Evolutionary conservation across 1,140 invertebrate genomes (phyloP).

Genomic region (Alviniconcha marisindica): DNA sequence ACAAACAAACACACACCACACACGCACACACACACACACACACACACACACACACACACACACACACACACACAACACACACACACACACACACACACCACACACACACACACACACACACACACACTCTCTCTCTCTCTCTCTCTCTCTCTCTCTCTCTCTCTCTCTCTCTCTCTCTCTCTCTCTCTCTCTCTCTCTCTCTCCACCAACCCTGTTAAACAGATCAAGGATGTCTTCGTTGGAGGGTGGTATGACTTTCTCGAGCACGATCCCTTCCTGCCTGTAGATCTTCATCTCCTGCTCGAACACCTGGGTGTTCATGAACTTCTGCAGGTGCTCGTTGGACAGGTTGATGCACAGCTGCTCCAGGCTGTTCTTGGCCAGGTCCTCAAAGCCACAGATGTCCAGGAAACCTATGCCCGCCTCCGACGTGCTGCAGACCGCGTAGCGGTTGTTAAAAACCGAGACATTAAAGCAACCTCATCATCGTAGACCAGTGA

Average conservation of each 20-base stretch:
- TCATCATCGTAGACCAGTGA: background rate
- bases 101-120: too few relatives aligned
- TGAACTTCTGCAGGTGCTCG: slow-evolving; percentile 71
- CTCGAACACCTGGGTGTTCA: slow-evolving; percentile 64
- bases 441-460: background rate
- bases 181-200: too few relatives aligned
- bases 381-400: slow-evolving; percentile 74
- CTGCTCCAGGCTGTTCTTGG: slow-evolving; percentile 79
- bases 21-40: too few relatives aligned
- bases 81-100: too few relatives aligned
- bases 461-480: background rate
- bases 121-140: too few relatives aligned
- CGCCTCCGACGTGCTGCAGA: background rate
- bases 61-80: too few relatives aligned
- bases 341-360: slow-evolving; percentile 73
- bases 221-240: slow-evolving; percentile 88
- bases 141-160: too few relatives aligned
- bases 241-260: slow-evolving; percentile 83
- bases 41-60: too few relatives aligned
- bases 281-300: slow-evolving; percentile 61
- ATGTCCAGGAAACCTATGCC: slow-evolving; percentile 71
- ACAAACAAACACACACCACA: too few relatives aligned
- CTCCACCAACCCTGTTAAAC: slow-evolving; percentile 75
- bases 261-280: slow-evolving; percentile 53
- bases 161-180: too few relatives aligned